Base-by-base conservation (phyloP, 1,140 invertebrate species). In the Steinernema feltiae region DNA sequence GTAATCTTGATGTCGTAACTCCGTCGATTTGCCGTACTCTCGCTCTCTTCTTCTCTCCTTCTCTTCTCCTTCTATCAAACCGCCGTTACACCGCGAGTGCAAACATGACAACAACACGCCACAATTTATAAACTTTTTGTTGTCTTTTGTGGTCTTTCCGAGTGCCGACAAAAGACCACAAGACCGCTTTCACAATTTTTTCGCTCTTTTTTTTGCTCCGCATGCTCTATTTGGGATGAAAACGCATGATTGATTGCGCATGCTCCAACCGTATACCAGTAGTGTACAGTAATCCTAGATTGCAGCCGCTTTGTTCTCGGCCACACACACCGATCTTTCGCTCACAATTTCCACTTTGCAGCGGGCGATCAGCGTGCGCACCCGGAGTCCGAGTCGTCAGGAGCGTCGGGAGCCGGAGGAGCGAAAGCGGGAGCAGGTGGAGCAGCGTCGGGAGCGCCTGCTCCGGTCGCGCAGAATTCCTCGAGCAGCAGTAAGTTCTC, bases 331-430 rank as follows among this genome's bases (percentile, higher is more conserved):
- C 2, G 15, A 3, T 27, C 24, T 63, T 27, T 63, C 53, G 18
- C 18, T 18, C 35, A 41, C 35, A 41, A 18, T 41, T 41, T 41
- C 35, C n/a, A 48, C 70, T 63, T 80, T 84, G 73, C 73, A 83
- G 82, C 79, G 15, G 79, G 81, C 48, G 83, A 84, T 76, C 83
- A 84, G 71, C 72, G 84, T 24, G 84, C 83, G n/a, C 83, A 86
- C 80, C 83, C 84, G 1, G 83, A 84, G 75, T 29, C 53, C 15
- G 84, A 85, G n/a, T 69, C 73, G 29, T n/a, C n/a, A n/a, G 32
- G 30, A 0, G 32, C 46, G 18, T 32, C 76, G 69, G 48, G 30
- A 30, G 77, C 53, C 72, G 72, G 73, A 29, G 53, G 48, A 3
- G 41, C 73, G 24, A 29, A 24, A 0, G 30, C 35, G 1, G 12